Conservation (phyloP, 2,888 invertebrate species). For the Dendrolimus houi region DNA sequence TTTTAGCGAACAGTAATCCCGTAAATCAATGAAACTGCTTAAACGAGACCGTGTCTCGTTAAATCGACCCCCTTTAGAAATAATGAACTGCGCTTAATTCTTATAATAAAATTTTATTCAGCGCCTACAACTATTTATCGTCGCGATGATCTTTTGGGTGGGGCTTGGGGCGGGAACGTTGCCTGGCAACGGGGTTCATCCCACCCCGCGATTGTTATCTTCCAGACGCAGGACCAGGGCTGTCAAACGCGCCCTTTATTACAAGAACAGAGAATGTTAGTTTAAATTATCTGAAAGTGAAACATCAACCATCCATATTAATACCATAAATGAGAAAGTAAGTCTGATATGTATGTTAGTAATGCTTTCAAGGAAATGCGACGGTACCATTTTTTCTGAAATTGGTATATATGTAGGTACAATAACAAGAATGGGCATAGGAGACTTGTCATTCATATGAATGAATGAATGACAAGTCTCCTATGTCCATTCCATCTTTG, state of each 20-base stretch:
- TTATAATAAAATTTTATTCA: constrained; percentile 68
- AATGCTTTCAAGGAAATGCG: background rate
- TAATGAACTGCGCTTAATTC: constrained; percentile 50
- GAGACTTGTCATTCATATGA: background rate
- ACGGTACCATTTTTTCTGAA: background rate
- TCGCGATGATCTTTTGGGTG: constrained; percentile 60
- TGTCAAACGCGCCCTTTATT: background rate
- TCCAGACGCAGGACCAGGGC: background rate
- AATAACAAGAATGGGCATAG: background rate
- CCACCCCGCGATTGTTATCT: background rate
- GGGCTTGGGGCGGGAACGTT: constrained; percentile 57
- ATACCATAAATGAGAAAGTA: no score
- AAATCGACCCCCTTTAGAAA: constrained; percentile 30
- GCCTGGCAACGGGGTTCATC: constrained; percentile 45
- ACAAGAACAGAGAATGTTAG: no score
- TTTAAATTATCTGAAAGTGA: no score
- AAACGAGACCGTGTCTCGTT: background rate
- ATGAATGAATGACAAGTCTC: no score
- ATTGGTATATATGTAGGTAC: background rate
- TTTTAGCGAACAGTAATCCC: background rate
- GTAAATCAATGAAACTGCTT: background rate
- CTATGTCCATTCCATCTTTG: no score
- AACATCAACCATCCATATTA: no score
- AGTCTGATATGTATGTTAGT: no score
- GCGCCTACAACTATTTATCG: constrained; percentile 50